phyloP scores from a whole-genome alignment of 2,113 vertebrate genomes.

The Clupea harengus region DNA sequence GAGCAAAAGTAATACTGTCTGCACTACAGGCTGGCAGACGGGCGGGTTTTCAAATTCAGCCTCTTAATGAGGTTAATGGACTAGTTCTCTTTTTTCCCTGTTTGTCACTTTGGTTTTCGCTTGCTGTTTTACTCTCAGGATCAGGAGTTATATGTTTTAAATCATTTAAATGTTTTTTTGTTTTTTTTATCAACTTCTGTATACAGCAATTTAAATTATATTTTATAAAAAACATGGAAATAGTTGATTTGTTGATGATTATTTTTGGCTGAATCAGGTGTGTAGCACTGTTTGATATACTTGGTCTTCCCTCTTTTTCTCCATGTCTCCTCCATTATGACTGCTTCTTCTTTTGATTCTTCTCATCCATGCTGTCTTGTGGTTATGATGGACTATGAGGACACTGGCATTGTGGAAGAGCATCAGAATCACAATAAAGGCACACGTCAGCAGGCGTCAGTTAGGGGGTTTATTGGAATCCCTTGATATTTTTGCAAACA shows the following conservation, averaged over 20 bases:
- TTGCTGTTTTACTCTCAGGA: neutral
- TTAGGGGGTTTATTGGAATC: constrained; percentile 76
- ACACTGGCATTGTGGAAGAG: neutral
- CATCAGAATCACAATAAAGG: neutral
- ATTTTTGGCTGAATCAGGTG: too few relatives aligned
- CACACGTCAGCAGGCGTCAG: neutral
- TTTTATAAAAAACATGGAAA: too few relatives aligned
- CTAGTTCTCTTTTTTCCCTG: constrained; percentile 45
- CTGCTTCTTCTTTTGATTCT: too few relatives aligned
- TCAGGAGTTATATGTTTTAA: neutral
- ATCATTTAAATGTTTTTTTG: neutral
- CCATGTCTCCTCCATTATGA: constrained; percentile 17
- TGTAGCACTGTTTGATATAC: neutral
- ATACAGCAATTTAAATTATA: neutral
- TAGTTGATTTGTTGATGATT: too few relatives aligned
- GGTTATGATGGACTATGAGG: too few relatives aligned
- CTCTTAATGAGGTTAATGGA: constrained; percentile 69
- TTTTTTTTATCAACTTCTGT: neutral
- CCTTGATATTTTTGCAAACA: constrained; percentile 75
- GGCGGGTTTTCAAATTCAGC: constrained; percentile 60
- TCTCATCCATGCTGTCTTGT: too few relatives aligned
- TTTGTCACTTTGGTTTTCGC: neutral
- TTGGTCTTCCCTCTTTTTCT: constrained; percentile 20
- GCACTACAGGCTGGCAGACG: constrained; percentile 65
- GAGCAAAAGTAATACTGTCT: constrained; percentile 68